Base-by-base conservation (phyloP, 2,888 invertebrate species). In the Rhamnusium bicolor region DNA sequence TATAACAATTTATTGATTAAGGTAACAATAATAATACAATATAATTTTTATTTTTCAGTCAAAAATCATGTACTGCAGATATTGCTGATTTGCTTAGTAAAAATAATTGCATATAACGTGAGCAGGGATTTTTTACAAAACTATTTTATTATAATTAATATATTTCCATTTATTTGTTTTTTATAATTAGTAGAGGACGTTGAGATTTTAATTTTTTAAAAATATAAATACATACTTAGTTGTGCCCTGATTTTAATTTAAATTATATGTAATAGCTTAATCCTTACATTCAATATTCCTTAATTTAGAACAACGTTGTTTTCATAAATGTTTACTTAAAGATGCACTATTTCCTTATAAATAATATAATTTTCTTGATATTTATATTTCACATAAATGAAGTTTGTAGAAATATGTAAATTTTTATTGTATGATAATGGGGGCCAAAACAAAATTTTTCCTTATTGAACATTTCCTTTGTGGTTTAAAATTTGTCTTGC, bases 1-100 rank as follows among this genome's bases (percentile, higher is more conserved):
- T 71, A 66, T 71, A 71, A 71, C 66, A 66, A 61, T 66, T 71
- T 71, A 71, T 66, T 71, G 58, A 71, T 66, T 66, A 66, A 71
- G 47, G 71, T 71, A 71, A 71, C 71, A 71, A 66, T 66, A 67
- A 54, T 54, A 71, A 71, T 58, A 71, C 66, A 71, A 60, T 71
- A 66, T 54, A 66, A 63, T 51, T 69, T 62, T 49, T 71, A 10
- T 66, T 46, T 24, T 51, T 67, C 71, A 71, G 71, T 71, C 71
- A 66, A 71, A 71, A 71, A 71, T 46, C 29, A 71, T 66, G 18
- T 71, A 66, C 71, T 71, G 66, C 71, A 66, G 46, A 66, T 71
- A 71, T 71, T 71, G 71, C 71, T 71, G 66, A 47, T 71, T 65
- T 67, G 67, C 67, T 54, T 67, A 46, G 46, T 46, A 54, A 40